Base-by-base conservation (phyloP, 2,113 vertebrate genomes). In the Rutilus rutilus region DNA sequence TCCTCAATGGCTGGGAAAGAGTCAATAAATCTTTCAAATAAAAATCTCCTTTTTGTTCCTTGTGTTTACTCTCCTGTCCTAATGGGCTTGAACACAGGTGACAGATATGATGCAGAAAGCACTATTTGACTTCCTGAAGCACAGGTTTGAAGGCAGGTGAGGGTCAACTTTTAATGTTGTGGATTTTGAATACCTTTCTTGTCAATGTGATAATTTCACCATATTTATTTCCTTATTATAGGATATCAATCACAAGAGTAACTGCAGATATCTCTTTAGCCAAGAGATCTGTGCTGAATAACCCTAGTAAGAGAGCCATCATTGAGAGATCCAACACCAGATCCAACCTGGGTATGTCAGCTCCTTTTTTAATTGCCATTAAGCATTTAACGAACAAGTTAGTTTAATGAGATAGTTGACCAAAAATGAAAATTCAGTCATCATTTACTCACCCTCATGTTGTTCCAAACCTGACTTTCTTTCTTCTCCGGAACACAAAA, bases 51-150 rank as follows among this genome's bases (percentile, higher is more conserved):
- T 60, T 45, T n/a, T 85, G 25, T 92, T 91, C 91, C n/a, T 69
- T 36, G 65, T 52, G 45, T 57, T 85, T 19, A 15, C 65, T 78
- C 23, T 62, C 86, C 59, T 87, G 36, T 59, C 54, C 76, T 62
- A 19, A 74, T 64, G 71, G 87, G 17, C 69, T 86, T 94, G 88
- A 45, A 89, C 88, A 71, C 93, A 99, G 98, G 98, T 99, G 94
- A 99, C 98, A 89, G 98, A 99, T 93, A 99, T 99, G 98, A 99
- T 99, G 98, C 98, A 99, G 96, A 99, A 99, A 96, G 98, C 98
- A 57, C 96, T 99, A 90, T 99, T 99, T 95, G 98, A 99, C 96
- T 99, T 99, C 96, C 95, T 99, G 93, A 99, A 99, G 96, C 98
- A 99, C 96, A 96, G 97, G 94, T 99, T 99, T 93, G 98, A 99